Base-by-base conservation (phyloP, 2,888 invertebrate species). In the Drosophila quinaria region DNA sequence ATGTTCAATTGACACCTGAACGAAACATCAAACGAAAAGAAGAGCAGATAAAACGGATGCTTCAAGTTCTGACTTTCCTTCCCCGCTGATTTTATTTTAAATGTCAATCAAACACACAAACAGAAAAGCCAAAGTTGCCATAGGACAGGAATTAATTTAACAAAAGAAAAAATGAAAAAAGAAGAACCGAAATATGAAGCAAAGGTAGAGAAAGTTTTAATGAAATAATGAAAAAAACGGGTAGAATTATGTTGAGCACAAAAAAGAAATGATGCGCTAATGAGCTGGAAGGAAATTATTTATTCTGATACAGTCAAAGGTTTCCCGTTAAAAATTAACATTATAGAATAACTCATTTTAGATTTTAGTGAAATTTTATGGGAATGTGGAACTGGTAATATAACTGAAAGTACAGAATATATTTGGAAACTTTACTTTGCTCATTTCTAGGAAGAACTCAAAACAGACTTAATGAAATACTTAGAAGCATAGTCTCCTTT, bases 81-180 rank as follows among this genome's bases (percentile, higher is more conserved):
- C 25, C 50, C 25, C 49, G 17, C 46, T 37, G 46, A 9, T 31
- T 52, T 39, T 33, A 55, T 55, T 46, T 52, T 41, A 68, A 75
- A 69, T 74, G 79, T 63, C 75, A 78, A 78, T 75, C 56, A 68
- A 29, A 46, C 42, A 39, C 54, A 51, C 35, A 59, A n/a, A 59
- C 46, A 51, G 22, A 22, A 22, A 50, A 31, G 13, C 37, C 42
- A 42, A 74, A 46, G 46, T 61, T 56, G 35, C 6, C 25, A 42
- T 13, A 4, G 25, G 29, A 42, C 11, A 4, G 25, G 29, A 47
- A 60, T 59, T 25, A 31, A 49, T 41, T 13, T 42, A 17, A 15
- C 19, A 10, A 37, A n/a, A 22, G 22, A 29, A 56, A 52, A 25
- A 25, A 25, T 25, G 5, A 5, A 1, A 5, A 39, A 29, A 35